Percentiles rank a stretch among this genome's conserved stretches.
phyloP scores from a whole-genome alignment of 2,113 vertebrate species.

The Mormyrus iriodes region DNA sequence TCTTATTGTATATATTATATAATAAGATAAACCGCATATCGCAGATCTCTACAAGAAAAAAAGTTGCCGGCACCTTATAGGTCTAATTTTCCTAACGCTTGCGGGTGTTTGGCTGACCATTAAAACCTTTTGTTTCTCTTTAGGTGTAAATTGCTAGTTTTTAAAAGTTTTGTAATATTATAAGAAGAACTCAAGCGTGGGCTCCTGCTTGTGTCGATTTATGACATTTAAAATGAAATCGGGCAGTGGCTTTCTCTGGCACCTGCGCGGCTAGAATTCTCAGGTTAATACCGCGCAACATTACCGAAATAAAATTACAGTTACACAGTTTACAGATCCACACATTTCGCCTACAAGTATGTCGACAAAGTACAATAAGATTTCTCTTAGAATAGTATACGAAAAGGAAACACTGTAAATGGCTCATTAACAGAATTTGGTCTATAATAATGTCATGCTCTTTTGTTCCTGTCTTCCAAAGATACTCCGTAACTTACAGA shows the following conservation, averaged over 20 bases:
- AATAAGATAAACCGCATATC: neutral
- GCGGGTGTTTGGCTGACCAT: neutral
- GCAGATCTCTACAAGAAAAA: neutral
- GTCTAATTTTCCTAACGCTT: neutral
- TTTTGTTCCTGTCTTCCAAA: neutral
- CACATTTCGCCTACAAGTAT: neutral
- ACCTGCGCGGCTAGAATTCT: neutral
- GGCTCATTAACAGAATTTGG: neutral
- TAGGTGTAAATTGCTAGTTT: neutral
- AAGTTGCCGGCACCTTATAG: neutral
- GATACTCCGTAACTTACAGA: neutral
- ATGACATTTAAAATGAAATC: neutral
- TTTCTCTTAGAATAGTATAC: neutral
- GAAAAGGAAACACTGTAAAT: neutral
- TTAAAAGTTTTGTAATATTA: neutral
- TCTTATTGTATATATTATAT: neutral
- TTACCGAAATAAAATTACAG: neutral
- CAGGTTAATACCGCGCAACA: neutral
- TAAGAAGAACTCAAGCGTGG: neutral
- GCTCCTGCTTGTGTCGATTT: neutral
- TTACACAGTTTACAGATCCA: neutral
- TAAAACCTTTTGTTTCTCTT: neutral
- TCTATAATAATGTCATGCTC: neutral
- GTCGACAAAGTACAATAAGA: neutral
- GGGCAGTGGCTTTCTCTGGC: neutral